These are phyloP conservation scores for Aptenodytes forsteri DNA, from an alignment of 2,113 vertebrate genomes.

Conservation along the genomic window DNA sequence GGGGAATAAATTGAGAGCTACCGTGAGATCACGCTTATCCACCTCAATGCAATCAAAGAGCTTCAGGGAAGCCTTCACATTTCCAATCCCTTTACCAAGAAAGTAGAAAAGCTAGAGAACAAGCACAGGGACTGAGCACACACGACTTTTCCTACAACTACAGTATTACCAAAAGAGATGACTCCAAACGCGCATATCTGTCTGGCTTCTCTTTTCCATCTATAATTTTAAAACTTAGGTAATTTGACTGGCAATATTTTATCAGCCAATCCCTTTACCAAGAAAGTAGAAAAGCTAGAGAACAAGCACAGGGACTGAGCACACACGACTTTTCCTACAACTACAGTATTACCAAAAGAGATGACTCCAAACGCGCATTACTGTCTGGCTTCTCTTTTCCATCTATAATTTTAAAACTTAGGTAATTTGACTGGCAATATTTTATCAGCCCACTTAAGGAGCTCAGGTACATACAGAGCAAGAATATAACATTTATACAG, in stretches of 20 bases:
- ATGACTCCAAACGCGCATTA: background rate
- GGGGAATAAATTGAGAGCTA: rapidly evolving
- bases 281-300: background rate
- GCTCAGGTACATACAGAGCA: background rate
- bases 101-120: background rate
- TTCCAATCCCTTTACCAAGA: background rate
- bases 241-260: background rate
- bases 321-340: background rate
- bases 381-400: background rate
- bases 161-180: background rate
- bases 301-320: background rate
- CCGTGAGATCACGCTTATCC: background rate
- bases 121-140: background rate
- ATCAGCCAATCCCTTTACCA: background rate
- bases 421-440: background rate
- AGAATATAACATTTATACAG: background rate
- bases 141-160: background rate
- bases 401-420: background rate
- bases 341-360: background rate
- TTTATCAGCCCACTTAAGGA: background rate
- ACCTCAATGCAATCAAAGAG: background rate
- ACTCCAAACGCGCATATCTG: background rate
- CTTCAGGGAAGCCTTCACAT: background rate
- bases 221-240: background rate
- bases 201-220: background rate